Base-by-base conservation (phyloP, 2,113 vertebrate species). In the Edolisoma coerulescens region DNA sequence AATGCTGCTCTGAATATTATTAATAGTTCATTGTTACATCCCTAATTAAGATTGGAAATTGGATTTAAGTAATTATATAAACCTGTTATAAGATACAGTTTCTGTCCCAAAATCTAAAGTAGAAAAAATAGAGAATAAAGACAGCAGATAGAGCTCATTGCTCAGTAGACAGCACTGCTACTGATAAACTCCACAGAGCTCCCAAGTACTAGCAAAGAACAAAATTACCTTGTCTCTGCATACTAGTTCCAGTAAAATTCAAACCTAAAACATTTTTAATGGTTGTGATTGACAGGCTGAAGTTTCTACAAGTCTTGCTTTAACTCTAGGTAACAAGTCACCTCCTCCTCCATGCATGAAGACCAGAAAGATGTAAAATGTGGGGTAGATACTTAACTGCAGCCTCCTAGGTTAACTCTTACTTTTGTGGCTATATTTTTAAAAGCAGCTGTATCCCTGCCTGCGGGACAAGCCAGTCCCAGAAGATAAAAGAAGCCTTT, bases 1-100 rank as follows among this genome's bases (percentile, higher is more conserved):
- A 70, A 82, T 90, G 60, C 28, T 87, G 76, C 44, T 95, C 80
- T 75, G 68, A 76, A 73, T 95, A 85, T 73, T 96, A 90, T 92
- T 90, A 90, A 85, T 95, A 93, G 94, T 68, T 87, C 60, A 41
- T 65, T 0, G 0, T 28, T 77, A 33, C 53, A 87, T 41, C 11
- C 11, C 79, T 70, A 84, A 86, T 94, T 92, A 92, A 89, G 52
- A 84, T 60, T 89, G 57, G 61, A 89, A 92, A 87, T 89, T 81
- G 64, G n/a, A 44, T 88, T 50, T 90, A 77, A 69, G 39, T 76
- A 57, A 88, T 87, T 94, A 54, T 54, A 60, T 83, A 83, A 90
- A 70, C 21, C 24, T 0, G 0, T 61, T 91, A n/a, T 7, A 86
- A 68, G 67, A 44, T 67, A 71, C 7, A 47, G 9, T 49, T 85